These are phyloP conservation scores for Alviniconcha marisindica DNA, from an alignment of 1,140 invertebrate species.

Conservation along the genomic window DNA sequence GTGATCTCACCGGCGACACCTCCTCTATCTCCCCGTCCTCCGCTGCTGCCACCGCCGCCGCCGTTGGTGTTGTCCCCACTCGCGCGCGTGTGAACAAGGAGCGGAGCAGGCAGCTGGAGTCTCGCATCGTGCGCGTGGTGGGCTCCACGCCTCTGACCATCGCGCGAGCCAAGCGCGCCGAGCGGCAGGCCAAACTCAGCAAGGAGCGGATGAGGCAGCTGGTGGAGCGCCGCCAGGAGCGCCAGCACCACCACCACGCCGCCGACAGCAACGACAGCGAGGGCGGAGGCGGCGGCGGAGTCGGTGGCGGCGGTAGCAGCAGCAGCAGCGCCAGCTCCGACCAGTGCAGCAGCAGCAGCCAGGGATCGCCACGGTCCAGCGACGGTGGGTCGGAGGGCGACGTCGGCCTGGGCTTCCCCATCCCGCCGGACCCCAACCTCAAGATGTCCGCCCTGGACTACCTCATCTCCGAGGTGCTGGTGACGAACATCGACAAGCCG, in stretches of 20 bases:
- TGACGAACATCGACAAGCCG: slow-evolving; percentile 40
- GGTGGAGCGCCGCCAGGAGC: background rate
- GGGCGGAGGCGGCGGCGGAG: background rate
- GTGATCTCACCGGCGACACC: background rate
- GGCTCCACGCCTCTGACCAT: background rate
- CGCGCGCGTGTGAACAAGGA: background rate
- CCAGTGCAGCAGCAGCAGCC: slow-evolving; percentile 13
- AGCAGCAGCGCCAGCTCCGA: no score
- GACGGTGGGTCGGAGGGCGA: background rate
- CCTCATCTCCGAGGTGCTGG: slow-evolving; percentile 44
- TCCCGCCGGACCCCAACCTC: slow-evolving; percentile 27
- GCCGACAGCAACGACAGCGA: slow-evolving; percentile 18
- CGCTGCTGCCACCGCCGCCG: no score
- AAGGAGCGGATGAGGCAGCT: no score
- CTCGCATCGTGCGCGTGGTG: background rate
- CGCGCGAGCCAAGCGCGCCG: background rate
- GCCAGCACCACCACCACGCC: background rate
- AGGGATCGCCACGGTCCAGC: slow-evolving; percentile 15
- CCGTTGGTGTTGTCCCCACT: no score
- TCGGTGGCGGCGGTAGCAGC: no score
- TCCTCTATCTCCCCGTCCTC: no score
- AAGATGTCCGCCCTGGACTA: slow-evolving; percentile 46
- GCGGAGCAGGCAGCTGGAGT: background rate
- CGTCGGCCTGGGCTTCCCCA: slow-evolving; percentile 5
- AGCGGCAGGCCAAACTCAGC: background rate